Percentiles rank a stretch among this genome's conserved stretches.
phyloP scores from a whole-genome alignment of 1,140 invertebrate genomes.

The Muscidifurax raptorellus region DNA sequence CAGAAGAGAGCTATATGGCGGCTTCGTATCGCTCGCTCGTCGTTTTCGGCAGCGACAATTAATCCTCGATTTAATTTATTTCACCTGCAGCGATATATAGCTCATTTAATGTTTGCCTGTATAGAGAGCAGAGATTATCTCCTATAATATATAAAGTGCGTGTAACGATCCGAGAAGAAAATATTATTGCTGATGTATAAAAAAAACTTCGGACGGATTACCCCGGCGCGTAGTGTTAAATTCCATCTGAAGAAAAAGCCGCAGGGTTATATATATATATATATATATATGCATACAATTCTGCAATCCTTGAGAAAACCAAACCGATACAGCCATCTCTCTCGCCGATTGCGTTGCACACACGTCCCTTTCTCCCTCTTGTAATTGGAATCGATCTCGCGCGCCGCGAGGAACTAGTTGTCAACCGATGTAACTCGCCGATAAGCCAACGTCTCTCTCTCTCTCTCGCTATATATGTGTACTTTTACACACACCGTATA shows the following conservation, averaged over 20 bases:
- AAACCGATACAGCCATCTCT: too few relatives aligned
- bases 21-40: neutral
- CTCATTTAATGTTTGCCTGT: neutral
- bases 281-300: neutral
- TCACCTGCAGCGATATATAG: neutral
- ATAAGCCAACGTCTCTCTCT: neutral
- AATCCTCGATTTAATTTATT: conserved; percentile 12
- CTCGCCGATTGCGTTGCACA: too few relatives aligned
- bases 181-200: too few relatives aligned
- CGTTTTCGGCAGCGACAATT: conserved; percentile 22
- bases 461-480: too few relatives aligned
- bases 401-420: neutral
- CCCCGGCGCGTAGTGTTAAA: too few relatives aligned
- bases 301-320: too few relatives aligned
- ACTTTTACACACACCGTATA: too few relatives aligned
- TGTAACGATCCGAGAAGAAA: neutral
- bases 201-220: too few relatives aligned
- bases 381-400: conserved; percentile 14
- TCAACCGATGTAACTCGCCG: neutral
- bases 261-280: neutral
- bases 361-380: neutral
- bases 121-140: neutral
- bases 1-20: too few relatives aligned
- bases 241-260: too few relatives aligned
- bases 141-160: neutral